phyloP scores from a whole-genome alignment of 30 jellyfish, hydroid and myxozoan species.

The Chironex yamaguchii region DNA sequence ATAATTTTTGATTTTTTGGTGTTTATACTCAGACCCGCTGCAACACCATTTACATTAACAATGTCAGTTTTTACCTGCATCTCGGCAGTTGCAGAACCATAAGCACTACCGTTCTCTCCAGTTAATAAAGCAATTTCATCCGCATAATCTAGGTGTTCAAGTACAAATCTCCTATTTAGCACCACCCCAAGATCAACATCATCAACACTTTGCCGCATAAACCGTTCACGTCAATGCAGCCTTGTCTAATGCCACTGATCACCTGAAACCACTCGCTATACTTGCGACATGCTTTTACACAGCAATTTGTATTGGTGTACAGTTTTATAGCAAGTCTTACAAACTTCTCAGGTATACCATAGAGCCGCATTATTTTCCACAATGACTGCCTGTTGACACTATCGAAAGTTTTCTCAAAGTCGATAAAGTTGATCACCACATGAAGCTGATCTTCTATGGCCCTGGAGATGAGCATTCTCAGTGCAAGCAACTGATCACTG shows the following conservation, averaged over 20 bases:
- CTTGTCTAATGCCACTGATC: too few species aligned
- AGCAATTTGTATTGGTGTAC: not conserved
- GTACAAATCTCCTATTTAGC: not conserved
- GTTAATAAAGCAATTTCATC: not conserved
- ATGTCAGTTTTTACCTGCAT: not conserved
- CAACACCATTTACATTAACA: not conserved
- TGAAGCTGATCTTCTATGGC: not conserved
- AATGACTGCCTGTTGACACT: not conserved
- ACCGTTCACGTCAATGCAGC: too few species aligned
- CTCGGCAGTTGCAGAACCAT: too few species aligned
- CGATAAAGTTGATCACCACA: not conserved
- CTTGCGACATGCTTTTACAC: not conserved
- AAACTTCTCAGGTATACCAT: not conserved
- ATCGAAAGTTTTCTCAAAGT: not conserved
- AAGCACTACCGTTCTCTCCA: not conserved
- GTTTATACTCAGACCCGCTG: not conserved
- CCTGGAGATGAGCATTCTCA: not conserved
- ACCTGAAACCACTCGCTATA: not conserved
- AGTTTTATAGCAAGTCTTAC: not conserved
- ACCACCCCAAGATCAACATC: not conserved
- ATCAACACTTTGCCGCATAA: not conserved
- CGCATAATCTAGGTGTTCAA: not conserved
- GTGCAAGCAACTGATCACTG: not conserved
- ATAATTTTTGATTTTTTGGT: not conserved
- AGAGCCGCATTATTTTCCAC: not conserved